Base-by-base conservation (phyloP, 2,888 invertebrate species). In the Amphipyra tragopoginis region DNA sequence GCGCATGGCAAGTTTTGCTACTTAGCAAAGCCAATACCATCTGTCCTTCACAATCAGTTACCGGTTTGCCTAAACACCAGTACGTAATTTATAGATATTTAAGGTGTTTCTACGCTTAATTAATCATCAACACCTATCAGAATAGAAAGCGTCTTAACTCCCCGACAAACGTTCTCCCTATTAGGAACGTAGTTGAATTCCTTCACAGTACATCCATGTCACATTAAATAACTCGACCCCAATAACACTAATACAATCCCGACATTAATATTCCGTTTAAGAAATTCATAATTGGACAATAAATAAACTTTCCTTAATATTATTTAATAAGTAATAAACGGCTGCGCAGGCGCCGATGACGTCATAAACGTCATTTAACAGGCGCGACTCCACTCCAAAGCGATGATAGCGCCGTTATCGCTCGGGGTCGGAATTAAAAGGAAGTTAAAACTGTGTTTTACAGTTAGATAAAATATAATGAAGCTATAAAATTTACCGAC, bases 401-500 rank as follows among this genome's bases (percentile, higher is more conserved):
- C 65, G 14, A 44, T 38, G 48, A 65, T 57, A 53, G 44, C 13
- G 48, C 58, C 50, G 45, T 36, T 63, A 68, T 68, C 71, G 47
- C 33, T n/a, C 36, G 53, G 45, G 40, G 2, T 42, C 14, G 44
- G 57, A 67, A 67, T 76, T 65, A 68, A 80, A 65, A 64, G 42
- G 15, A 33, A 66, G 59, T 75, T 72, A 79, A 71, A 70, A 71
- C 49, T 60, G 48, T 69, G 66, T 74, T 80, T 68, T 63, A 79
- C 69, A 61, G 71, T 68, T 65, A 70, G 61, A 75, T 77, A 70
- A 65, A 76, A 67, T 63, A 66, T 77, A 80, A 80, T 80, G 59
- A 74, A 80, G 74, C 53, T 38, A 57, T 79, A 62, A 75, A 72
- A 61, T 54, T 51, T 36, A 43, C 55, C 33, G 40, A 60, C 57